These are phyloP conservation scores for Phymorhynchus buccinoides DNA, from an alignment of 1,140 invertebrate genomes.

Conservation along the genomic window DNA sequence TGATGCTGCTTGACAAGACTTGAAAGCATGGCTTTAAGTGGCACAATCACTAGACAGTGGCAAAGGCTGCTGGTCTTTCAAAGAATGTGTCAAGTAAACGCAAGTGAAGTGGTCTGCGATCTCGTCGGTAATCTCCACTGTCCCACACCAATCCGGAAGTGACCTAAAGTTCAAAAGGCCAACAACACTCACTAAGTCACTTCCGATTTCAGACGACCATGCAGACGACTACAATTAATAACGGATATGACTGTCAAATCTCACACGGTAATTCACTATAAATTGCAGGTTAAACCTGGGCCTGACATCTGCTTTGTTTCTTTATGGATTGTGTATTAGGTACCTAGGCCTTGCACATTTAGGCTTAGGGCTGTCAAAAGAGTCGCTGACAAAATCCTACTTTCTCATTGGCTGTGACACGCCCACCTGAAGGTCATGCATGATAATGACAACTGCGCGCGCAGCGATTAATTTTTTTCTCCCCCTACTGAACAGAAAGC, in stretches of 20 bases:
- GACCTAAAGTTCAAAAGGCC: neutral
- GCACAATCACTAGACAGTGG: neutral
- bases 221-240: no score
- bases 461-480: neutral
- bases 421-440: neutral
- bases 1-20: slow-evolving; percentile 91
- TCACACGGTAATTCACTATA: no score
- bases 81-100: neutral
- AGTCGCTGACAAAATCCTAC: neutral
- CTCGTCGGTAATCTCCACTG: neutral
- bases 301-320: no score
- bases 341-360: no score
- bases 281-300: no score
- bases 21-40: slow-evolving; percentile 81
- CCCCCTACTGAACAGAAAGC: neutral
- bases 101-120: neutral
- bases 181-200: no score
- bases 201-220: no score
- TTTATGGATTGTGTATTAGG: no score
- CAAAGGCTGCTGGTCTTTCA: neutral
- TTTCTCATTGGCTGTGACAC: neutral
- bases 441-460: neutral
- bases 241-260: neutral
- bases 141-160: neutral
- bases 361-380: neutral